These are phyloP conservation scores for Podarcis raffonei DNA, from an alignment of 2,113 vertebrate genomes.

Conservation along the genomic window DNA sequence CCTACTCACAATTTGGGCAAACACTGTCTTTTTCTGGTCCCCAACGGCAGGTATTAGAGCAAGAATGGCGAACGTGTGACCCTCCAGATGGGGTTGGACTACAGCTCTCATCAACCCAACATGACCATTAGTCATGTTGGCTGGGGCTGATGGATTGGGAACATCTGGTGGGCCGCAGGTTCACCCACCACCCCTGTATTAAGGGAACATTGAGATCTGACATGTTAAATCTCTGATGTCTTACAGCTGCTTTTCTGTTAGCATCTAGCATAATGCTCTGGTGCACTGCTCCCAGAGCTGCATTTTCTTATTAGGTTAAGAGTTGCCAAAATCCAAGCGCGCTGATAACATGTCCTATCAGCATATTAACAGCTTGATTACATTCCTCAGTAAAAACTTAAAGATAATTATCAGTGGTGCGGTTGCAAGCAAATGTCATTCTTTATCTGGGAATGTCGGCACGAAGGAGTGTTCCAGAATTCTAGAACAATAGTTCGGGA, in stretches of 20 bases:
- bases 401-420: neutral
- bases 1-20: neutral
- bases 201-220: neutral
- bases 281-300: constrained; percentile 33
- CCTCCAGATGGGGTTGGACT: no score
- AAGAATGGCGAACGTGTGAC: neutral
- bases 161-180: neutral
- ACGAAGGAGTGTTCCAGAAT: constrained; percentile 15
- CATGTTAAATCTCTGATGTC: neutral
- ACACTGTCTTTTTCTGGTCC: neutral
- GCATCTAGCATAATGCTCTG: constrained; percentile 35
- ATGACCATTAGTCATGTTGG: neutral
- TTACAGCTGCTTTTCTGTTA: constrained; percentile 38
- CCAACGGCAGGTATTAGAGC: neutral
- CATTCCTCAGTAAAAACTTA: constrained; percentile 27
- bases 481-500: constrained; percentile 30
- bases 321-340: constrained; percentile 47
- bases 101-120: neutral
- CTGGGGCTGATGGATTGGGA: no score
- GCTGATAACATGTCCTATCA: constrained; percentile 45
- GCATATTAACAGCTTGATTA: constrained; percentile 25
- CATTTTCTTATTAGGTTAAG: constrained; percentile 29
- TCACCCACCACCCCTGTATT: neutral
- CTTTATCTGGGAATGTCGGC: constrained; percentile 30
- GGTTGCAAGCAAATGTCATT: constrained; percentile 21